Percentiles rank a stretch among this genome's conserved stretches.
Conservation (phyloP, 2,113 vertebrate species). For the Lutjanus erythropterus region DNA sequence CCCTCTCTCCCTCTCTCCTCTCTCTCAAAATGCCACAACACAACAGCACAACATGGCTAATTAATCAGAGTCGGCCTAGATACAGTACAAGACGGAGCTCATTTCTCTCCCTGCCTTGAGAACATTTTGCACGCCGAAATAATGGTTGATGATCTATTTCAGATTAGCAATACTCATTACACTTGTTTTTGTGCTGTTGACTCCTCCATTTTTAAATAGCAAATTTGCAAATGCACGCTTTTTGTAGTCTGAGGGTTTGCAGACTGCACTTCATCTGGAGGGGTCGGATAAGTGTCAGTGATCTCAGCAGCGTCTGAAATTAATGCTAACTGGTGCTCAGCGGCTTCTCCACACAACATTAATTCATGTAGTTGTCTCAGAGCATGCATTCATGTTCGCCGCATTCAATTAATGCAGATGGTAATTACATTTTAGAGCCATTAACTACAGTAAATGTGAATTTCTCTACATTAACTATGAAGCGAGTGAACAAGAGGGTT, state of each 20-base stretch:
- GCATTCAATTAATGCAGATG: constrained; percentile 69
- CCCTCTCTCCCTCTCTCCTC: constrained; percentile 51
- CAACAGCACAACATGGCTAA: constrained; percentile 80
- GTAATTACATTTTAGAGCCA: constrained; percentile 71
- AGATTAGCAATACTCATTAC: constrained; percentile 67
- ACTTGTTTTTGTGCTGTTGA: constrained; percentile 63
- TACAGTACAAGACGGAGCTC: constrained; percentile 63
- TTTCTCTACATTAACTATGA: constrained; percentile 26
- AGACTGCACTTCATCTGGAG: constrained; percentile 62
- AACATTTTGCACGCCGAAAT: constrained; percentile 47
- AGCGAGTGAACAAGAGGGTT: constrained; percentile 14
- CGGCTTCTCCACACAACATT: constrained; percentile 71
- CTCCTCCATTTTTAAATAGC: constrained; percentile 52
- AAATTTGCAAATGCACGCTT: constrained; percentile 43
- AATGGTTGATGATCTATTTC: constrained; percentile 73
- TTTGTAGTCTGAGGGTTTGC: constrained; percentile 31
- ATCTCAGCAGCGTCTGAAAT: constrained; percentile 68
- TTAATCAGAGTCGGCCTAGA: constrained; percentile 85
- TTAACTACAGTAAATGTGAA: constrained; percentile 61
- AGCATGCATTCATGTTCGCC: constrained; percentile 58
- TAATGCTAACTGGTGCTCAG: constrained; percentile 70
- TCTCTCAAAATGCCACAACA: constrained; percentile 77
- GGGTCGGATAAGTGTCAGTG: constrained; percentile 64
- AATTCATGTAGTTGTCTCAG: constrained; percentile 68
- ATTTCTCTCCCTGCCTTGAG: constrained; percentile 51